A percentile compares a stretch with the other conserved stretches of the same genome.
These are phyloP conservation scores for Albula goreensis DNA, from an alignment of 2,113 vertebrate species.

Conservation along the genomic window DNA sequence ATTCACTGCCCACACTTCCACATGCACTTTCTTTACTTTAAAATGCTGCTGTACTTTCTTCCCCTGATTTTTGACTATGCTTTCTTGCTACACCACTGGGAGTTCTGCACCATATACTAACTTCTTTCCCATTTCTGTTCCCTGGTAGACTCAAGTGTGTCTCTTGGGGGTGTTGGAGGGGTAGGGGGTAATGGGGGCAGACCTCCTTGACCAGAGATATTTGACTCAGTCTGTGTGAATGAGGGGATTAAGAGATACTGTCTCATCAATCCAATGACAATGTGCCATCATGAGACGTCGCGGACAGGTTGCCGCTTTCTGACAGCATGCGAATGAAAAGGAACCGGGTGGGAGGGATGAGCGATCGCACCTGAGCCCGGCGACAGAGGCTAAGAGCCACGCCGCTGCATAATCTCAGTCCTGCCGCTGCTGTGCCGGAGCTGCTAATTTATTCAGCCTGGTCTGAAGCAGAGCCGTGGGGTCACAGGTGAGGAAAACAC, in stretches of 20 bases:
- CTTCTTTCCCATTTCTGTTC: constrained; percentile 31
- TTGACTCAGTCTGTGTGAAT: background rate
- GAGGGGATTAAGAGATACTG: background rate
- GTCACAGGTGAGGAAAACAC: background rate
- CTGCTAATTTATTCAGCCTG: constrained; percentile 21
- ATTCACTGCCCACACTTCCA: too few species aligned
- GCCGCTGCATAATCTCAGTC: background rate
- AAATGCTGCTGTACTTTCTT: background rate
- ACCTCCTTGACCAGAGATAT: constrained; percentile 13
- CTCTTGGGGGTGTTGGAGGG: background rate
- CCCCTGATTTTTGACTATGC: background rate
- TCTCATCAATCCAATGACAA: background rate
- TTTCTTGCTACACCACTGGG: constrained; percentile 15
- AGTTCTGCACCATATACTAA: constrained; percentile 28
- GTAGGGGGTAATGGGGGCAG: background rate
- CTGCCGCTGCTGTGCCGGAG: background rate
- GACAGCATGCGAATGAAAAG: constrained; percentile 6
- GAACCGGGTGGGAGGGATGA: background rate
- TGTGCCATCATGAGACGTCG: background rate
- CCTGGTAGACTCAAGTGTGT: background rate
- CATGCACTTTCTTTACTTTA: too few species aligned
- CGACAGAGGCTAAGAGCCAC: background rate
- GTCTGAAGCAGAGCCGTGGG: background rate
- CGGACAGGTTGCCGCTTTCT: constrained; percentile 3
- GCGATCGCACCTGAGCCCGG: constrained; percentile 1